A percentile compares a stretch with the other conserved stretches of the same genome.
Conservation (phyloP, 2,888 invertebrate genomes). For the Leucania comma region DNA sequence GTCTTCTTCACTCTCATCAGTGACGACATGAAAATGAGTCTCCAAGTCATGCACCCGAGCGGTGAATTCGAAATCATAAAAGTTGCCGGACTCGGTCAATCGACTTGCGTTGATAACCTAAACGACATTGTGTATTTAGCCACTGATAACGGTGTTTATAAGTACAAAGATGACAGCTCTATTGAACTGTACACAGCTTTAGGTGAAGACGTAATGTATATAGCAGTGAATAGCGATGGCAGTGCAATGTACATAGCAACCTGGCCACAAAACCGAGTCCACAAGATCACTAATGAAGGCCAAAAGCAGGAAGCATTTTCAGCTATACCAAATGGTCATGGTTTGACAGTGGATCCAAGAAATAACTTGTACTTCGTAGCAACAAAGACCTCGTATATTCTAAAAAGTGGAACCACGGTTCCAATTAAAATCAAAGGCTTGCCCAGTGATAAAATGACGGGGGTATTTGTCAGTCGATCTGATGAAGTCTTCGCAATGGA, state of each 20-base stretch:
- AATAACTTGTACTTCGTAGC: conserved; percentile 86
- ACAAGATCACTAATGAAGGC: conserved; percentile 81
- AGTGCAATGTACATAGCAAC: conserved; percentile 83
- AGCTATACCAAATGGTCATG: conserved; percentile 85
- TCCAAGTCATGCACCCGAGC: conserved; percentile 78
- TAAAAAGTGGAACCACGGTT: conserved; percentile 76
- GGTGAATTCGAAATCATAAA: conserved; percentile 80
- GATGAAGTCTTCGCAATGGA: conserved; percentile 86
- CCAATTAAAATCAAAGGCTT: conserved; percentile 84
- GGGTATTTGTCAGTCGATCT: conserved; percentile 82
- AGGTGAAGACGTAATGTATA: conserved; percentile 87
- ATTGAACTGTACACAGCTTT: conserved; percentile 80
- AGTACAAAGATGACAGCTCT: conserved; percentile 82
- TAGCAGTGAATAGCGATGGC: conserved; percentile 81
- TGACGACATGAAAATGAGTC: conserved; percentile 85
- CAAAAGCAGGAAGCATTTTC: conserved; percentile 79
- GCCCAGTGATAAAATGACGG: conserved; percentile 83
- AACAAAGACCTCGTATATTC: conserved; percentile 82
- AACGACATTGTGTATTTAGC: conserved; percentile 86
- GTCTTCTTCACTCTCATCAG: conserved; percentile 84
- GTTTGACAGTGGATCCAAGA: conserved; percentile 81
- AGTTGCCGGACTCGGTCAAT: conserved; percentile 84
- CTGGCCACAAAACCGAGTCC: conserved; percentile 87
- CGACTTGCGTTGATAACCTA: conserved; percentile 86
- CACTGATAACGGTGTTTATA: conserved; percentile 87